Evolutionary conservation across 2,888 invertebrate species (phyloP), one percentile per base, ranked within the genome.

Genomic region (Archaeoteleia sp.): DNA sequence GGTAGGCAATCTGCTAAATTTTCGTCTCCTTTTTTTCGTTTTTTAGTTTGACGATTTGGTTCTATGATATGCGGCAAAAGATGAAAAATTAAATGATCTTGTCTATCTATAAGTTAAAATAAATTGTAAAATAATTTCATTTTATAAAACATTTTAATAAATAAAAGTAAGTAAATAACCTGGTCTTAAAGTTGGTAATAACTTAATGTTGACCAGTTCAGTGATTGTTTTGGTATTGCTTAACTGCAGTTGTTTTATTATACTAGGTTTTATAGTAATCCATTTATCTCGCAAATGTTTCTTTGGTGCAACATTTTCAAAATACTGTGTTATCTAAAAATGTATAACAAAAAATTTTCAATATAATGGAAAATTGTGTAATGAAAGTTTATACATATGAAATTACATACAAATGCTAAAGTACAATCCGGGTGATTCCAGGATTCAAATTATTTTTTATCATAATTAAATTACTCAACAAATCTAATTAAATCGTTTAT

Each of bases 11-110:
- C 25, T 27, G 34, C 20, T 37, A 37, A 9, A 20, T 15, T 37
- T 15, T 10, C 13, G 1, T 6, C 40, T 0, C 13, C 27, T 6
- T n/a, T 40, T 30, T 53, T 53, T 1, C 53, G 42, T 23, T 53
- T 53, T 7, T 20, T 7, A n/a, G 29, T 14, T 42, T 53, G 39
- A 12, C 53, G 40, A 1, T 20, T 27, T 12, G 53, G 14, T 20
- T 27, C 20, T 12, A 53, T 42, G 2, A 53, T 5, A n/a, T 40
- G 53, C 10, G 53, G 53, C 23, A 53, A 10, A 14, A 53, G 6
- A 23, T 53, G 8, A 32, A 53, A 53, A 20, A 25, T 30, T 9
- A 53, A 40, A 53, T 32, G 35, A 23, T 53, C 53, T 4, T 42
- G 32, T 20, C 29, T 17, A 40, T 42, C 42, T 53, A 6, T 9